Evolutionary conservation across 92 coral and sea anemone species (phyloP).

Genomic region (Ricordea florida): DNA sequence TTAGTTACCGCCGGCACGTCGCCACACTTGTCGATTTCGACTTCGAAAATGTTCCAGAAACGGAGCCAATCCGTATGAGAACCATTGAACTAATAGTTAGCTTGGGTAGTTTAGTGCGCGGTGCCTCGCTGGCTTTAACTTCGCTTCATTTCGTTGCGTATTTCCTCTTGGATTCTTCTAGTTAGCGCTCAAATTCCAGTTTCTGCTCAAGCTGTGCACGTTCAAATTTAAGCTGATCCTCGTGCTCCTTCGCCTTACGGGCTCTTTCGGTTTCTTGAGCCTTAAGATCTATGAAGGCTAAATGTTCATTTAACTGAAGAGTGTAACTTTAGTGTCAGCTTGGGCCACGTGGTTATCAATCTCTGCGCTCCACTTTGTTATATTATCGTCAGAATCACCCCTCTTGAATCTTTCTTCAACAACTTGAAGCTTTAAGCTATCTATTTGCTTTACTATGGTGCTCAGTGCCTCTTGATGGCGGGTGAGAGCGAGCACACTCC

Average conservation of each 20-base stretch:
- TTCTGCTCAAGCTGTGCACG: neutral
- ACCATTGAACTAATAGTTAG: slow-evolving; percentile 3
- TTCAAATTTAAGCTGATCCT: neutral
- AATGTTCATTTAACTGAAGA: neutral
- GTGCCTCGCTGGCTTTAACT: neutral
- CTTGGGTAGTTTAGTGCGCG: slow-evolving; percentile 12
- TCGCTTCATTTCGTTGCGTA: neutral
- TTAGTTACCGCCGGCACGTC: slow-evolving; percentile 22
- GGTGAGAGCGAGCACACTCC: slow-evolving; percentile 8
- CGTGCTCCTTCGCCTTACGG: neutral
- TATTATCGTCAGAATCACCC: neutral
- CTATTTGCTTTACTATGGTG: slow-evolving; percentile 8
- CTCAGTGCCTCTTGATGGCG: slow-evolving; percentile 16
- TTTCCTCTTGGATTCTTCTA: neutral
- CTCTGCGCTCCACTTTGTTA: neutral
- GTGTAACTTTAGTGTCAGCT: too few species aligned
- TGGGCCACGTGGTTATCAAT: neutral
- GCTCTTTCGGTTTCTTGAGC: neutral
- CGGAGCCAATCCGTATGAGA: slow-evolving; percentile 11
- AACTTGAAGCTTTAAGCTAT: neutral
- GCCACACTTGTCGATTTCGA: slow-evolving; percentile 8
- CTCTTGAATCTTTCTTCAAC: slow-evolving; percentile 2
- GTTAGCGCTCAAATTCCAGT: neutral
- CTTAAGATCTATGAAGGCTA: neutral
- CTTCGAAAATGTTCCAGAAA: slow-evolving; percentile 26